These are phyloP conservation scores for Alosa sapidissima DNA, from an alignment of 2,797 vertebrate species.

Conservation along the genomic window DNA sequence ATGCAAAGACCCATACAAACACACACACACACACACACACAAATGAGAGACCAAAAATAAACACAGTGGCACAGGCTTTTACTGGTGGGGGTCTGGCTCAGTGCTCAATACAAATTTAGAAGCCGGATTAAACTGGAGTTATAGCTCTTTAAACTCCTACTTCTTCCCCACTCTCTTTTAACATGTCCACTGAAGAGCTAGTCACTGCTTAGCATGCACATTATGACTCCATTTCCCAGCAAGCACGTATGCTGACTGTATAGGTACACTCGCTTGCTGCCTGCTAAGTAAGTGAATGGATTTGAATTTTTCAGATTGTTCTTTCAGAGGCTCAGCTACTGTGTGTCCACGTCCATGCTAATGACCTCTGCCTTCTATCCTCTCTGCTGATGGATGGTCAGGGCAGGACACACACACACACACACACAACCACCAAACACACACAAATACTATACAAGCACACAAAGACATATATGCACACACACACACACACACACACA, in stretches of 20 bases:
- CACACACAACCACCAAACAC: constrained; percentile 1
- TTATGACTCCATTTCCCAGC: neutral
- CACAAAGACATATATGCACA: constrained; percentile 30
- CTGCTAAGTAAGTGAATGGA: neutral
- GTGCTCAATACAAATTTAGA: neutral
- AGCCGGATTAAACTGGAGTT: neutral
- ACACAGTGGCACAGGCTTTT: neutral
- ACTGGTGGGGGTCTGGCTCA: neutral
- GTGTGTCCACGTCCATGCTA: neutral
- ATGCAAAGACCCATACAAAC: too few species aligned
- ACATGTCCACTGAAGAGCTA: neutral
- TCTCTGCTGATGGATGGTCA: neutral
- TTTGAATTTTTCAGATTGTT: neutral
- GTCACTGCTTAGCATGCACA: neutral
- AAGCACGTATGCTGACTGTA: neutral
- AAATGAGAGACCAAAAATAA: neutral
- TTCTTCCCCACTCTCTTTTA: neutral
- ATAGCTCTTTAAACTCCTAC: neutral
- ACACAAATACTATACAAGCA: neutral
- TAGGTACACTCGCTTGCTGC: neutral
- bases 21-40: constrained; percentile 17
- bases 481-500: neutral
- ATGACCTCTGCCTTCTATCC: neutral
- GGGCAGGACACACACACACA: constrained; percentile 16
- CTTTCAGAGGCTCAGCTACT: neutral